Percentiles rank a stretch among this genome's conserved stretches.
phyloP scores from a whole-genome alignment of 1,140 invertebrate species.

The Drosophila melanogaster region DNA sequence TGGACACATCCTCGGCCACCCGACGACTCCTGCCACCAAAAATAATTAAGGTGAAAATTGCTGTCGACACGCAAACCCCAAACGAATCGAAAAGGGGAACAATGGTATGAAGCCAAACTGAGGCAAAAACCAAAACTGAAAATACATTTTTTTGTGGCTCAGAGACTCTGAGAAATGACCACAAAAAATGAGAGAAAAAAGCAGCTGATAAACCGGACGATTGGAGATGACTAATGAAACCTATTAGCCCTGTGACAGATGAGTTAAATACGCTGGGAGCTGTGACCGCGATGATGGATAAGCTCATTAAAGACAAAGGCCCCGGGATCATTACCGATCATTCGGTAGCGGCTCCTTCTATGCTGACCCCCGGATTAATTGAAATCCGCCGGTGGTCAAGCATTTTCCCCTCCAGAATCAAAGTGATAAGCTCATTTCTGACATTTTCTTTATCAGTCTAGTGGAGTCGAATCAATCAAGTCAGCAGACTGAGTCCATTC shows the following conservation, averaged over 20 bases:
- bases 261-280: constrained; percentile 42
- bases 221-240: constrained; percentile 80
- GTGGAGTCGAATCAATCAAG: constrained; percentile 43
- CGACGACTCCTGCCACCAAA: constrained; percentile 43
- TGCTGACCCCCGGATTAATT: constrained; percentile 63
- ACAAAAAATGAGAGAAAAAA: constrained; percentile 29
- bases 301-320: constrained; percentile 69
- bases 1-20: constrained; percentile 54
- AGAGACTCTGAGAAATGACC: constrained; percentile 67
- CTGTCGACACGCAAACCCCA: constrained; percentile 74
- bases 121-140: constrained; percentile 26
- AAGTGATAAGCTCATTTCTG: constrained; percentile 33
- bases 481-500: constrained; percentile 16
- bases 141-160: constrained; percentile 9
- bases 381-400: constrained; percentile 66
- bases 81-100: constrained; percentile 28
- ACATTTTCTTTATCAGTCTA: constrained; percentile 65
- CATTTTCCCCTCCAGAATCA: not conserved
- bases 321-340: constrained; percentile 41
- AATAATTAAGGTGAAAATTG: constrained; percentile 83
- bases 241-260: constrained; percentile 81
- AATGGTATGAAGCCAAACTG: constrained; percentile 15
- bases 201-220: constrained; percentile 65
- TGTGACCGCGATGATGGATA: constrained; percentile 70
- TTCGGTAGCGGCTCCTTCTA: constrained; percentile 52